Evolutionary conservation across 2,797 vertebrate species (phyloP), one percentile per base, ranked within the genome.

Genomic region (Cynodonichthys magdalenae): DNA sequence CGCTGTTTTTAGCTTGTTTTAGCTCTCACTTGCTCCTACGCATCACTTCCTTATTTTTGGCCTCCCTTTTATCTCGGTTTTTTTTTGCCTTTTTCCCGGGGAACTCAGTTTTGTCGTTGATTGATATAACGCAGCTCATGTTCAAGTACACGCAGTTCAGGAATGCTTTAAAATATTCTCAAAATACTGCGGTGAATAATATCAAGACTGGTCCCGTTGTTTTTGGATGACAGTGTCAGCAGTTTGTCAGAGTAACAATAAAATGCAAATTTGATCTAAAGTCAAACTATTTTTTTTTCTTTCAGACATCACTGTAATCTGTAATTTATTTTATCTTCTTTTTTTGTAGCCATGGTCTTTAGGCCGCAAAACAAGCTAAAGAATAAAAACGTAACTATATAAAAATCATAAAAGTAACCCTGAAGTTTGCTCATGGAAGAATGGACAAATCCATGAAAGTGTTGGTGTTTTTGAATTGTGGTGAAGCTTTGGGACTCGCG

Each of bases 41-140:
- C 57, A 42, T 51, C 15, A 6, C 39, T 36, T 28, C 44, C 20
- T 42, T 64, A 47, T 52, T 4, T 41, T 5, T n/a, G 6, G 59
- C 27, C 34, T 15, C 42, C 31, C 2, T 63, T 74, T 49, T 44
- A 58, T 48, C 8, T 69, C 15, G 6, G 27, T 49, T 24, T 15
- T 8, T 31, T 9, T 59, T 9, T 47, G 58, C 57, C 53, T 18
- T 9, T 51, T 20, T 24, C 44, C 3, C 15, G 56, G 27, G 53
- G 34, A 29, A 41, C 56, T 62, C 15, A 49, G 17, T 20, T 72
- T 41, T 53, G 36, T 54, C 10, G 48, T 48, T 69, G 70, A 80
- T 63, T 62, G 66, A 74, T 69, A 8, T 7, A 69, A 55, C 65
- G 53, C 36, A 31, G 52, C 31, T 47, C 27, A 36, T 7, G 10